Conservation (phyloP, 92 coral and sea anemone genomes). For the Umimayanthus kanabou region DNA sequence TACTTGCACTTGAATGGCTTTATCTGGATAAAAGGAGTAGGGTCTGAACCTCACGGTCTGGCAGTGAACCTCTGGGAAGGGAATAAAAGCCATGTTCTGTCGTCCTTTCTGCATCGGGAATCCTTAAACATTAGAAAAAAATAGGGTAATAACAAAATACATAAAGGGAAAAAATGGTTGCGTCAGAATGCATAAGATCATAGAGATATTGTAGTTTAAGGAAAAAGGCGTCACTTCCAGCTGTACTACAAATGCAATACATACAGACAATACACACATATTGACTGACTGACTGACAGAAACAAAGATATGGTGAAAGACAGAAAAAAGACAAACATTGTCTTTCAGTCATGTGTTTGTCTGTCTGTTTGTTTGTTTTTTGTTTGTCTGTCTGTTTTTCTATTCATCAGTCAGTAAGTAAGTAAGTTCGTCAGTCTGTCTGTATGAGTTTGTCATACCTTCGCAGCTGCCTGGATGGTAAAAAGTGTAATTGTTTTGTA, state of each 20-base stretch:
- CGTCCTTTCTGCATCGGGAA: conserved; percentile 54
- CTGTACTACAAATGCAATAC: no score
- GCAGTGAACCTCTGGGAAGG: conserved; percentile 37
- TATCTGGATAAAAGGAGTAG: conserved; percentile 55
- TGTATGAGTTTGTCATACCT: conserved; percentile 45
- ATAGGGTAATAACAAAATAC: neutral
- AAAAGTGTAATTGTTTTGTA: conserved; percentile 42
- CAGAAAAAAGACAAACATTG: neutral
- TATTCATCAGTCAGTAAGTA: no score
- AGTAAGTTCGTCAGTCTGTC: no score
- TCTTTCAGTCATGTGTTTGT: no score
- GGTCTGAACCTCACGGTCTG: conserved; percentile 44
- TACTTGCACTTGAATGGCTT: conserved; percentile 38
- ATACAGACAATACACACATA: no score
- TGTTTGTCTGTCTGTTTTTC: no score
- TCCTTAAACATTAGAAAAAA: conserved; percentile 5
- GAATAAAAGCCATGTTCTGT: conserved; percentile 7
- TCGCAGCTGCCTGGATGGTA: conserved; percentile 77
- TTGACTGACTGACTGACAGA: neutral
- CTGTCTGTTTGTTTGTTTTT: no score
- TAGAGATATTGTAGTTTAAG: neutral
- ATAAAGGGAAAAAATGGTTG: neutral
- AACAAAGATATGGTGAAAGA: neutral
- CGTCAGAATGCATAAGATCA: neutral
- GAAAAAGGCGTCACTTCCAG: neutral